Evolutionary conservation across 2,888 invertebrate species (phyloP).

Genomic region (Laspeyria flexula): DNA sequence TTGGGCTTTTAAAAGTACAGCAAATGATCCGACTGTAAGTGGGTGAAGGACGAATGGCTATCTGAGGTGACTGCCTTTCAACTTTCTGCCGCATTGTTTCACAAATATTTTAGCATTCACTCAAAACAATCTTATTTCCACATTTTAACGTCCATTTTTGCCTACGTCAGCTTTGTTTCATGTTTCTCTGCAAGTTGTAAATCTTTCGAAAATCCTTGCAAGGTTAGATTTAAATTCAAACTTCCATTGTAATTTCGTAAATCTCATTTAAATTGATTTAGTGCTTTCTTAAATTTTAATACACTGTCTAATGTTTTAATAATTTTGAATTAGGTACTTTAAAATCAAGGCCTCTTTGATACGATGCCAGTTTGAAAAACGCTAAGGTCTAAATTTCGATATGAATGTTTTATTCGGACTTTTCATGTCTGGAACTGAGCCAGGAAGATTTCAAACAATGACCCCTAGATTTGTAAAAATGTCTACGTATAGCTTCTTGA

Average conservation of each 20-base stretch:
- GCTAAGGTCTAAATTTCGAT: too few species aligned
- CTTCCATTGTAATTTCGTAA: slow-evolving; percentile 30
- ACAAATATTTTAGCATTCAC: slow-evolving; percentile 20
- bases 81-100: slow-evolving; percentile 41
- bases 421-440: too few species aligned
- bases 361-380: too few species aligned
- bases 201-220: slow-evolving; percentile 43
- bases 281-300: slow-evolving; percentile 4
- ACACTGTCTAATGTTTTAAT: slow-evolving; percentile 1
- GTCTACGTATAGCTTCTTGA: too few species aligned
- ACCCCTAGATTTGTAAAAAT: too few species aligned
- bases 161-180: not conserved
- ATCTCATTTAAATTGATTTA: slow-evolving; percentile 35
- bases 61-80: slow-evolving; percentile 37
- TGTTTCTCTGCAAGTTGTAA: slow-evolving; percentile 29
- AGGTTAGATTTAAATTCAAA: slow-evolving; percentile 30
- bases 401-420: too few species aligned
- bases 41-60: slow-evolving; percentile 42
- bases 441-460: too few species aligned
- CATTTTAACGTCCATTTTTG: not conserved
- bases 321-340: too few species aligned
- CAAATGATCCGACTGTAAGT: slow-evolving; percentile 33
- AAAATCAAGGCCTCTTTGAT: not conserved
- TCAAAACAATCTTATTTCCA: slow-evolving; percentile 1
- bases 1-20: slow-evolving; percentile 28